Conservation (phyloP, 2,888 invertebrate genomes). For the Clitarchus hookeri region DNA sequence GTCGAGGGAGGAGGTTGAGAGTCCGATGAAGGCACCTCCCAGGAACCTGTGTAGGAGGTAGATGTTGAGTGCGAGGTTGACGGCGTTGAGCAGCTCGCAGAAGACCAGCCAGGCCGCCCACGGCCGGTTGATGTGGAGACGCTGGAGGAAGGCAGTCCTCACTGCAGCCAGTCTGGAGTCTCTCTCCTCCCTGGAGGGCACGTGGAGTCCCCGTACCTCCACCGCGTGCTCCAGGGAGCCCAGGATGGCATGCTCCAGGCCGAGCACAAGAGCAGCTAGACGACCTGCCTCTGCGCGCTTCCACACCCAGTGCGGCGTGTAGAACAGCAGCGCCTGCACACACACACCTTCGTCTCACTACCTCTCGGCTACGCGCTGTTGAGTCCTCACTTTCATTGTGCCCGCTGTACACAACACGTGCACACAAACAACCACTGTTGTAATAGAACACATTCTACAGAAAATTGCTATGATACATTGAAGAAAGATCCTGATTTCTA, state of each 20-base stretch:
- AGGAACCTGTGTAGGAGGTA: constrained; percentile 39
- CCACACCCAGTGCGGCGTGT: constrained; percentile 53
- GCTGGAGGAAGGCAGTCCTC: constrained; percentile 33
- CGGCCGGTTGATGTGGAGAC: constrained; percentile 35
- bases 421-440: no score
- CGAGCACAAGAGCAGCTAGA: constrained; percentile 46
- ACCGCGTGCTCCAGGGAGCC: constrained; percentile 25
- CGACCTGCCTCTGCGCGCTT: constrained; percentile 52
- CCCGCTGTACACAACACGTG: no score
- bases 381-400: no score
- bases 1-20: constrained; percentile 34
- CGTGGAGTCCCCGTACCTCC: not conserved
- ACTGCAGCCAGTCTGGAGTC: constrained; percentile 29
- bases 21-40: constrained; percentile 36
- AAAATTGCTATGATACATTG: no score
- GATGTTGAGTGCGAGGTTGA: constrained; percentile 37
- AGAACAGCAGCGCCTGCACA: constrained; percentile 51
- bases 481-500: no score
- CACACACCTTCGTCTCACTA: no score
- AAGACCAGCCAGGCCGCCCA: constrained; percentile 39
- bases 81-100: constrained; percentile 40
- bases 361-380: no score
- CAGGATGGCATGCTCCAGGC: constrained; percentile 30
- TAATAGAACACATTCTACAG: no score
- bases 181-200: constrained; percentile 32